These are phyloP conservation scores for Eurytemora carolleeae DNA, from an alignment of 1,140 invertebrate species.

Conservation along the genomic window DNA sequence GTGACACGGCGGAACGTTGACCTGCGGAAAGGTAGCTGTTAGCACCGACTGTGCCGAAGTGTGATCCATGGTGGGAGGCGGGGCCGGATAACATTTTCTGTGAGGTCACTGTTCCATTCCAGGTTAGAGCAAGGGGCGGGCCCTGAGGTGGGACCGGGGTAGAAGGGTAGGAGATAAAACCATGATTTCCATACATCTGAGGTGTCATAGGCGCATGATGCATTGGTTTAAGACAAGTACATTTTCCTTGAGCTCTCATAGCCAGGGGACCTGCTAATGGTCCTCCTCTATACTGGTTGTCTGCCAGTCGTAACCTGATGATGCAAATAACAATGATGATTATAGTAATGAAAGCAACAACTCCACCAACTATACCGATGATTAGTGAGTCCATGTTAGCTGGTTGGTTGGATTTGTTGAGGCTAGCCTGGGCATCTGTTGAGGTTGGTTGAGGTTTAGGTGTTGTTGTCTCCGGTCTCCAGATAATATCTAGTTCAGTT, in stretches of 20 bases:
- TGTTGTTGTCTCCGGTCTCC: slow-evolving; percentile 43
- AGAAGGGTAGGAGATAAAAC: slow-evolving; percentile 19
- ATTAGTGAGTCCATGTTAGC: slow-evolving; percentile 73
- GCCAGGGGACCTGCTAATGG: slow-evolving; percentile 37
- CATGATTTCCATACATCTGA: slow-evolving; percentile 5
- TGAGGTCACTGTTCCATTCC: slow-evolving; percentile 11
- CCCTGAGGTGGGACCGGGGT: slow-evolving; percentile 22
- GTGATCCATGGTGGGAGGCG: slow-evolving; percentile 20
- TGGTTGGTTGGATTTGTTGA: slow-evolving; percentile 26
- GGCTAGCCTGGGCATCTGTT: slow-evolving; percentile 20
- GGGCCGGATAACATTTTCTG: slow-evolving; percentile 18
- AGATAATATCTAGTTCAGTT: slow-evolving; percentile 57
- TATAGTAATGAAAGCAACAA: slow-evolving; percentile 68
- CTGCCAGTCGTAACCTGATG: slow-evolving; percentile 34
- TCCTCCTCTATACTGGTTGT: slow-evolving; percentile 44
- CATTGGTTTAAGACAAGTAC: slow-evolving; percentile 25
- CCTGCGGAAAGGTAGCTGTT: slow-evolving; percentile 22
- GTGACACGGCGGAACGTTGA: slow-evolving; percentile 19
- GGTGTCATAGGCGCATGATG: slow-evolving; percentile 15
- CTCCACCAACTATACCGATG: slow-evolving; percentile 71
- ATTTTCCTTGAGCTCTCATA: slow-evolving; percentile 22
- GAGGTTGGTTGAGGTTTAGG: slow-evolving; percentile 14
- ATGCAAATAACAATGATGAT: slow-evolving; percentile 64
- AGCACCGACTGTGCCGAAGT: slow-evolving; percentile 20
- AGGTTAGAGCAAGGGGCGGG: slow-evolving; percentile 22